Evolutionary conservation across 2,113 vertebrate genomes (phyloP).

Genomic region (Galeopterus variegatus): DNA sequence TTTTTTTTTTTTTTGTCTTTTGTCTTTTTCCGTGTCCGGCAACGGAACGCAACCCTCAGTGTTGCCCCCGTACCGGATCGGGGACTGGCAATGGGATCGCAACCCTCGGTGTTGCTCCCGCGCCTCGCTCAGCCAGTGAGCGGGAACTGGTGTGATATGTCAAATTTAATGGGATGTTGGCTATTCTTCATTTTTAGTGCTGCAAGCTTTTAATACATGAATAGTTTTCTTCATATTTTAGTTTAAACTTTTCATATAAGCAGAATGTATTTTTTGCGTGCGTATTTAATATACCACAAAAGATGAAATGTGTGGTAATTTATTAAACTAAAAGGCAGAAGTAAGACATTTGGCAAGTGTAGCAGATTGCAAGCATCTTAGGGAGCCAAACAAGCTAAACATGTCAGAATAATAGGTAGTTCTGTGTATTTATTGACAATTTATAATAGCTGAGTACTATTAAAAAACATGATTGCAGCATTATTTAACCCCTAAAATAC

Average conservation of each 20-base stretch:
- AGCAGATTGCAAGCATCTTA: not conserved
- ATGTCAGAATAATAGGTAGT: conserved; percentile 17
- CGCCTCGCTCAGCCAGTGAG: no score
- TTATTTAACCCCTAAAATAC: not conserved
- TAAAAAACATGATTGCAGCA: not conserved
- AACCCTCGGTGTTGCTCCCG: no score
- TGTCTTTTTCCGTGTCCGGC: no score
- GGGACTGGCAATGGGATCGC: no score
- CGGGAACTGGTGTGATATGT: conserved; percentile 48
- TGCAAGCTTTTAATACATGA: not conserved
- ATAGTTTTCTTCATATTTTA: conserved; percentile 42
- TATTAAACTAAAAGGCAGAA: conserved; percentile 55
- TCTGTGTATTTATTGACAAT: not conserved
- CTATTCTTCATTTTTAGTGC: conserved; percentile 32
- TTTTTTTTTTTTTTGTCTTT: no score
- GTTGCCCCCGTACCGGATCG: no score
- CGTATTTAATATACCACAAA: not conserved
- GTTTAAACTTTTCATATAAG: not conserved
- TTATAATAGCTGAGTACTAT: not conserved
- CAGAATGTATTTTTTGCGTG: not conserved
- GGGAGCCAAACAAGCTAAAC: conserved; percentile 14
- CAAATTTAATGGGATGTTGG: not conserved
- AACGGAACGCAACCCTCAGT: no score
- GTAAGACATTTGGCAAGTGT: conserved; percentile 15
- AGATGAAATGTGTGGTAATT: conserved; percentile 20